Base-by-base conservation (phyloP, 2,888 invertebrate genomes). In the Volucella inanis region DNA sequence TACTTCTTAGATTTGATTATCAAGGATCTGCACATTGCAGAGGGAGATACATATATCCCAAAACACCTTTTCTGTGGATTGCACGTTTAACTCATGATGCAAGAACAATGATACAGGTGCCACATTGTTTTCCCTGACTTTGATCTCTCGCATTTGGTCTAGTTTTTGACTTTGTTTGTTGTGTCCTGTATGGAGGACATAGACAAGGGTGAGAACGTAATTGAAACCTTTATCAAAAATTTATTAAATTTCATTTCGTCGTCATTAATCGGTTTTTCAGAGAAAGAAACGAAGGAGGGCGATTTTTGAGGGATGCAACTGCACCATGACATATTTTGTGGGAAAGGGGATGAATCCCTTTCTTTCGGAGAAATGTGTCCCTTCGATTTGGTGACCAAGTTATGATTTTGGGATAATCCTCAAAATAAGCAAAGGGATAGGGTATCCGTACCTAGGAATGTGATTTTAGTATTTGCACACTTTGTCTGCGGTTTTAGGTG, bases 201-300 rank as follows among this genome's bases (percentile, higher is more conserved):
- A 80, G 81, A 85, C 85, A 77, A 72, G 81, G 85, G 81, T 85
- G 85, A 81, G 81, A 81, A 81, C 67, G 76, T 85, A 85, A 85
- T 85, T 85, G 81, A 85, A 72, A 77, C 85, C 81, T 85, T 81
- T 81, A 85, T 85, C 22, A 85, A 77, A 85, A 84, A 82, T 71
- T n/a, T 47, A 14, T 38, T 50, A 76, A 55, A 38, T 55, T 43
- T 22, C 15, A 41, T 76, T 43, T 59, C 49, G 41, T 72, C 49
- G 41, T 72, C 59, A 61, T 72, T 79, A 70, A 77, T 71, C 64
- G 50, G 45, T 45, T 59, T 55, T 57, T 59, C 31, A 18, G 18
- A 64, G 31, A 55, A 54, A 22, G 47, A 10, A 47, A 43, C 0
- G 52, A 2, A 50, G 15, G 22, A 45, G n/a, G 54, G 15, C 3